Evolutionary conservation across 2,888 invertebrate genomes (phyloP), one percentile per base, ranked within the genome.

Genomic region (Diarsia mendica): DNA sequence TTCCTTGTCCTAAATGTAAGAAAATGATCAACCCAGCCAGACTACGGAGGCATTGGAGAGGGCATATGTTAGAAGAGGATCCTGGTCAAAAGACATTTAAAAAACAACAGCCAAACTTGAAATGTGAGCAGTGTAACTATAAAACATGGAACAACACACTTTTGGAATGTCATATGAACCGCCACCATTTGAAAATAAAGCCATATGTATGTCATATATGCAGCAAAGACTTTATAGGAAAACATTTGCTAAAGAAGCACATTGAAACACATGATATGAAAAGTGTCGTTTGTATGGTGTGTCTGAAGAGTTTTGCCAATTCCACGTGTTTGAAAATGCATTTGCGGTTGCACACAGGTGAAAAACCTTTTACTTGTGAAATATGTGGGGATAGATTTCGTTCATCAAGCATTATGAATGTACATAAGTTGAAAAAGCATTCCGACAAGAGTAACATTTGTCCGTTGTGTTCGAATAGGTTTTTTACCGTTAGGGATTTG

Each of bases 331-430:
- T 93, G 13, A 90, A 91, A 72, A 90, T 91, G 90, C 93, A 93
- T 83, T 75, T 89, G 4, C 86, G 92, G n/a, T 73, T 91, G 5
- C 93, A 93, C 28, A 93, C 92, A 0, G 92, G 92, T 0, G 93
- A 93, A 68, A 85, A 85, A n/a, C 93, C 93, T 0, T 92, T 93
- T 5, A 77, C 89, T 20, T 93, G 93, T 79, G 91, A 93, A 48
- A 83, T 91, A 8, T 93, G 93, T 55, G 89, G 85, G 0, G 89
- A 91, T 49, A 88, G 87, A 51, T 93, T 93, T 69, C 84, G 92
- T 1, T 91, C 93, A 2, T 90, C 91, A 0, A 92, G 92, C 49
- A 91, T 90, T 46, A 89, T 92, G 89, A 92, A 91, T 28, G 90
- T 90, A 0, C 92, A 92, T 65, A 84, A 90, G 63, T 78, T 91